Evolutionary conservation across 2,113 vertebrate genomes (phyloP), one percentile per base, ranked within the genome.

Genomic region (Trematocara stigmaticum): DNA sequence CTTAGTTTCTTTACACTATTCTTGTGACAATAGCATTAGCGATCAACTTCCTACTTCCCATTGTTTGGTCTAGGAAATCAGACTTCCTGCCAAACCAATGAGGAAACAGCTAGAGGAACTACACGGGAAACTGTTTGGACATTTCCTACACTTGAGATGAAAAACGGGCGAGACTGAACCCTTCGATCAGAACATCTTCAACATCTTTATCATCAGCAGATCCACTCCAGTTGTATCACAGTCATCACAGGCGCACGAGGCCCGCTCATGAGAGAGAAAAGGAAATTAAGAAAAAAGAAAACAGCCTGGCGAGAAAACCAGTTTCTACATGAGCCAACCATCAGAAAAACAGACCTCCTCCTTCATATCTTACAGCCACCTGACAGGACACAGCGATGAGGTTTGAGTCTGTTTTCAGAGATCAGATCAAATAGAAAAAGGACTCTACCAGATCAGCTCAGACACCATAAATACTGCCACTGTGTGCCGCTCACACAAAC

Each of bases 31-130:
- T 87, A 61, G 82, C 64, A 79, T 87, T 23, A 49, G 40, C 15
- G 38, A 80, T 88, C 31, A 55, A 90, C 87, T 93, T 95, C 89
- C 90, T 92, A 89, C 85, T 45, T 94, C 94, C 91, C 34, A 64
- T n/a, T 79, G 79, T 88, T 85, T 86, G 78, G 85, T 45, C 45
- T 56, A 78, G 81, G 81, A 90, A 55, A 76, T 51, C 42, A 10
- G 61, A 78, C 55, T 61, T 64, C 79, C 84, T 23, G 12, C 59
- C 76, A 34, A 29, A 16, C 92, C 87, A 90, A 82, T 85, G 81
- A 87, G 76, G 89, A 89, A 78, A 89, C 87, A 87, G 89, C 88
- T 89, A 49, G 86, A 89, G 16, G 85, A 84, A 89, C 84, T 61
- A 91, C 87, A 92, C 78, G 45, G 89, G 86, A 91, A 88, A 92